Conservation (phyloP, 2,797 vertebrate genomes). For the Micrastur ruficollis region DNA sequence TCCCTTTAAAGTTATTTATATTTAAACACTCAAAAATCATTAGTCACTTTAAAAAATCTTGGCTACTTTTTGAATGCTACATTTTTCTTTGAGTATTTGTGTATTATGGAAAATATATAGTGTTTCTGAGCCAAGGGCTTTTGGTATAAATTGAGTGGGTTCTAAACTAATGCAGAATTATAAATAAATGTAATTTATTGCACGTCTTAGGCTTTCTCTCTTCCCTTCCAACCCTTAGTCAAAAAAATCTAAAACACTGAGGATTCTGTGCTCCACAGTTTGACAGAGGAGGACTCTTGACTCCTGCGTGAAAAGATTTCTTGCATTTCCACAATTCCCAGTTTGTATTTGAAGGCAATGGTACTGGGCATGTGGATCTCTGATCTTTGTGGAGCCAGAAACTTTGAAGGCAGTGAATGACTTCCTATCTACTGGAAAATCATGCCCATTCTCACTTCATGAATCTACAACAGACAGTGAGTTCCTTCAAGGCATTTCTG, state of each 20-base stretch:
- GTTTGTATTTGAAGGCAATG: background rate
- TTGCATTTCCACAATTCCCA: background rate
- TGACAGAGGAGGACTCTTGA: background rate
- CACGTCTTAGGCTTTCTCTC: background rate
- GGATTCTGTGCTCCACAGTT: background rate
- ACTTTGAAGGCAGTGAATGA: background rate
- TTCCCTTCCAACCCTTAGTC: background rate
- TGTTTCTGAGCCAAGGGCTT: constrained; percentile 23
- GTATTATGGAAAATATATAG: background rate
- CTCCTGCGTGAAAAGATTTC: background rate
- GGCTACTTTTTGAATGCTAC: background rate
- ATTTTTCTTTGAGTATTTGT: constrained; percentile 6
- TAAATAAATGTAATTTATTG: constrained; percentile 27
- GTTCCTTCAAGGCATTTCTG: background rate
- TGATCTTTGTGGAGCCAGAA: background rate
- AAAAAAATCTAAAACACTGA: background rate
- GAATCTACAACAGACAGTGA: background rate
- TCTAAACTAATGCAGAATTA: background rate
- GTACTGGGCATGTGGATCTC: background rate
- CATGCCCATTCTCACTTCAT: background rate
- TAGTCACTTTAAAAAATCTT: constrained; percentile 15
- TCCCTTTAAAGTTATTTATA: constrained; percentile 10
- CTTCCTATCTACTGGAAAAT: constrained; percentile 24
- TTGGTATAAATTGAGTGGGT: background rate
- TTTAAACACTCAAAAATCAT: constrained; percentile 37